Evolutionary conservation across 2,797 vertebrate species (phyloP), one percentile per base, ranked within the genome.

Genomic region (Melanotaenia maccullochi): DNA sequence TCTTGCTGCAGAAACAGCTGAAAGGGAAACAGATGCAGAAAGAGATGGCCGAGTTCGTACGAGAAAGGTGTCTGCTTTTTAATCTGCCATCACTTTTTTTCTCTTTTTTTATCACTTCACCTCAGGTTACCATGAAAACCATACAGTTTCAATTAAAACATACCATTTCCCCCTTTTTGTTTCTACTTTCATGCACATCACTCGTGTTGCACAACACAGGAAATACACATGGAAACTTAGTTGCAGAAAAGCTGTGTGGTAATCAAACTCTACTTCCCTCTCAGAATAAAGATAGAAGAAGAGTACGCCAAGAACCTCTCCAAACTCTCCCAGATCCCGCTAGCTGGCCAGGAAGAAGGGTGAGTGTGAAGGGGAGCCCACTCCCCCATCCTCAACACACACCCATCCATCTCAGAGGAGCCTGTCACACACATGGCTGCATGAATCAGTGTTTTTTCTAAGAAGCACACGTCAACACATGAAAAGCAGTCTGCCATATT

Each of bases 21-120:
- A 99, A 98, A 91, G 97, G 97, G 76, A 98, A 98, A 79, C 97
- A 99, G 89, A 99, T 98, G 96, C 97, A 98, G 92, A 99, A 98
- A 81, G 98, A 99, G 88, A 99, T 99, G 97, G 97, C 98, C 0
- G 97, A 99, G 83, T 99, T 99, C 81, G 86, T 98, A 79, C 93
- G 97, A 83, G 97, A 99, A 90, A 97, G 98, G 98, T 99, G 93
- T 70, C 56, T 0, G 57, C 60, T 24, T 58, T 65, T 58, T 52
- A 20, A 60, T 78, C 58, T 55, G 35, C 30, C 1, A 0, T 14
- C 28, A 51, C 28, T 28, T 36, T 62, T 60, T 74, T 78, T 54
- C 22, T 54, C 35, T 7, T 1, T 42, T 24, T 59, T 59, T 70
- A 78, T 54, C 44, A 20, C 30, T 64, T 78, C 7, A 33, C 38